Percentiles rank a stretch among this genome's conserved stretches.
Conservation (phyloP, 1,140 invertebrate species). For the Drosophila busckii region DNA sequence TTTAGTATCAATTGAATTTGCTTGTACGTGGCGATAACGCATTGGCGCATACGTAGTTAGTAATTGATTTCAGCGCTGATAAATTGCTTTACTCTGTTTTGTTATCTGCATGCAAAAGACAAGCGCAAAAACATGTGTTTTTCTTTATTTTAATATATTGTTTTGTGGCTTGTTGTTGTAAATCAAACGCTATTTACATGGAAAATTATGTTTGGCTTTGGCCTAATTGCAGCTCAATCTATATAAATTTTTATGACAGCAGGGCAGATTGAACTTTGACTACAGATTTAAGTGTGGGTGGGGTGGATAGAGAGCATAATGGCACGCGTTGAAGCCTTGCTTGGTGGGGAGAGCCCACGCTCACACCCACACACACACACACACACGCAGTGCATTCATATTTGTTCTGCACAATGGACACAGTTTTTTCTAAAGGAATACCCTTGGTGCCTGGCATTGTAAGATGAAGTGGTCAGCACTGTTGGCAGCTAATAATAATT, state of each 20-base stretch:
- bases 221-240: constrained; percentile 55
- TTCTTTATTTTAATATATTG: neutral
- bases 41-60: constrained; percentile 54
- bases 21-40: no score
- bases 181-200: constrained; percentile 57
- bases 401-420: constrained; percentile 20
- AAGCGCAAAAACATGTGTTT: constrained; percentile 55
- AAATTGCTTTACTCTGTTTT: constrained; percentile 56
- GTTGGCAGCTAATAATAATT: constrained; percentile 76
- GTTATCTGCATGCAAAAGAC: constrained; percentile 20
- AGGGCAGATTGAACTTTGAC: no score
- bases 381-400: constrained; percentile 8
- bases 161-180: constrained; percentile 34
- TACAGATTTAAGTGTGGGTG: no score
- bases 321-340: constrained; percentile 43
- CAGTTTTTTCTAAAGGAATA: constrained; percentile 60
- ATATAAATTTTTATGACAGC: no score
- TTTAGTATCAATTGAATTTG: no score
- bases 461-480: constrained; percentile 64
- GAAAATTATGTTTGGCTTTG: constrained; percentile 28
- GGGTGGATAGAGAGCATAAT: constrained; percentile 28
- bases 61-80: constrained; percentile 72
- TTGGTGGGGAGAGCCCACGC: constrained; percentile 8
- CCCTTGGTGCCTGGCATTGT: constrained; percentile 59
- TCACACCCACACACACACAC: constrained; percentile 3